These are phyloP conservation scores for Drosophila mimica DNA, from an alignment of 2,888 invertebrate genomes.

Conservation along the genomic window DNA sequence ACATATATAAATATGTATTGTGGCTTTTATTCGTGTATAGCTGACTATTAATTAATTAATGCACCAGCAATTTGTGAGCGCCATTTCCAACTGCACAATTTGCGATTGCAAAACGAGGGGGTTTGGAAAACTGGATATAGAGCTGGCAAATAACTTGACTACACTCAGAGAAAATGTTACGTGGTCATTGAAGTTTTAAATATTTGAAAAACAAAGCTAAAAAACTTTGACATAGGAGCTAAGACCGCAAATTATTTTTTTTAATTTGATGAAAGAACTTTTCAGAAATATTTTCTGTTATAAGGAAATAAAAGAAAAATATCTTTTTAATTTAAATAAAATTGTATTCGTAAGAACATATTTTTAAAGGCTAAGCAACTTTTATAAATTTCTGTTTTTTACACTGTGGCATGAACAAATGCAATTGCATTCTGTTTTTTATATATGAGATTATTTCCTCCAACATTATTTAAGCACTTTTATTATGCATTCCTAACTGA, in stretches of 20 bases:
- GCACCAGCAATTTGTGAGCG: conserved; percentile 50
- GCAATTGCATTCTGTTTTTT: conserved; percentile 12
- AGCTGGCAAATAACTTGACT: conserved; percentile 12
- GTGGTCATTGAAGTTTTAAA: too few species aligned
- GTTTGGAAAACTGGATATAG: conserved; percentile 20
- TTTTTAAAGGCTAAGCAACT: neutral
- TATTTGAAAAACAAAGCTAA: too few species aligned
- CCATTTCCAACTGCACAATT: conserved; percentile 33
- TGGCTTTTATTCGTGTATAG: conserved; percentile 24
- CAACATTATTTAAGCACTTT: neutral
- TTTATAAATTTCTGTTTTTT: neutral
- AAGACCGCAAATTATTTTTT: too few species aligned
- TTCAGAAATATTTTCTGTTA: neutral
- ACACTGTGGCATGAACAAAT: conserved; percentile 6
- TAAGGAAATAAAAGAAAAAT: neutral
- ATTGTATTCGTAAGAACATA: neutral
- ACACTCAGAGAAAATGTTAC: neutral
- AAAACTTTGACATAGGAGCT: too few species aligned
- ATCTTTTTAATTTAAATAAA: too few species aligned
- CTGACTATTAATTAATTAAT: conserved; percentile 70
- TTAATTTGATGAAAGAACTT: too few species aligned
- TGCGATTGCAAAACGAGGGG: conserved; percentile 11
- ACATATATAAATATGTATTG: conserved; percentile 2
- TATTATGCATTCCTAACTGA: neutral
- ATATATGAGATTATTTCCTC: neutral